A percentile compares a stretch with the other conserved stretches of the same genome.
Conservation (phyloP, 2,888 invertebrate species). For the Andrena bicolor region DNA sequence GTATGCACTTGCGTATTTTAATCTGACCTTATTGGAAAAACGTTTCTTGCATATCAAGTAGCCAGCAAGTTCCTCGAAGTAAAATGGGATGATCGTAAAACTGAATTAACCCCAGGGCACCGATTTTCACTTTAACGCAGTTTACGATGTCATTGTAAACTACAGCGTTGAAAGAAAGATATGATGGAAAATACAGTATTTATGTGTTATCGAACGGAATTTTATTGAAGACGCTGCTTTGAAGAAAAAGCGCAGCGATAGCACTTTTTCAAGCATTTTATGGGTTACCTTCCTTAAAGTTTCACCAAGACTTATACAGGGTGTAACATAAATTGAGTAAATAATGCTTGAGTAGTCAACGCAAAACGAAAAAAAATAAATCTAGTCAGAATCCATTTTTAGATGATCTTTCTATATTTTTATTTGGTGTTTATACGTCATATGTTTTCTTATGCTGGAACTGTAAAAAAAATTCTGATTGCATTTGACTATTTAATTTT, state of each 20-base stretch:
- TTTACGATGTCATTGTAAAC: background rate
- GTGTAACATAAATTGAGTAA: too few species aligned
- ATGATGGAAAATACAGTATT: background rate
- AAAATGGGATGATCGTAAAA: constrained; percentile 15
- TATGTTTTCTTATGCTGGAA: too few species aligned
- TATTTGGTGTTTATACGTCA: background rate
- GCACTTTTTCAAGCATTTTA: background rate
- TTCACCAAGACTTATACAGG: background rate
- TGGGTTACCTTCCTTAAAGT: background rate
- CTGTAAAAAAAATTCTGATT: too few species aligned
- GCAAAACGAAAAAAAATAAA: too few species aligned
- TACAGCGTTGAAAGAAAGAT: background rate
- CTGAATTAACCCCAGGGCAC: constrained; percentile 1
- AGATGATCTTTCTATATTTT: background rate
- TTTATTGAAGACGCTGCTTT: constrained; percentile 1
- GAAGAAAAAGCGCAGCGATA: background rate
- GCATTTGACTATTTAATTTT: too few species aligned
- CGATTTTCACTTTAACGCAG: background rate
- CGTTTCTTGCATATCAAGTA: constrained; percentile 20
- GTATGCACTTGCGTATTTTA: background rate
- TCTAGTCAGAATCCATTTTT: background rate
- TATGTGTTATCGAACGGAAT: background rate
- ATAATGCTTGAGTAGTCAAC: too few species aligned
- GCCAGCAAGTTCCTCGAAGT: background rate
- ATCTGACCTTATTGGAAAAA: constrained; percentile 10